Base-by-base conservation (phyloP, 2,888 invertebrate genomes). In the Plagodis pulveraria region DNA sequence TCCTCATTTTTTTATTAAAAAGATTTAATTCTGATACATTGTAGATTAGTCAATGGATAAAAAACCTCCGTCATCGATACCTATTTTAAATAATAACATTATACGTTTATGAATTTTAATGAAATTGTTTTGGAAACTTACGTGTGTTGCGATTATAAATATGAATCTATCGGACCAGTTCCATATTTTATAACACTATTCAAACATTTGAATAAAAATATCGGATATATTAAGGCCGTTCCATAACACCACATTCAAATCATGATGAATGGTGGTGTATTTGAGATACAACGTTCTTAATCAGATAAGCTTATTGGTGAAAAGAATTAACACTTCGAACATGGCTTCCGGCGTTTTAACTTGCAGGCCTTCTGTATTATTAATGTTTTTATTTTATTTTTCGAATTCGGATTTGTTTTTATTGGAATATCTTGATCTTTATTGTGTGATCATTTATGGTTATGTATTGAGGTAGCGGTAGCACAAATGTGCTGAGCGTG, bases 281-380 rank as follows among this genome's bases (percentile, higher is more conserved):
- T 34, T 50, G 9, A 34, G 42, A 44, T 51, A 10, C 36, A 9
- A 45, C 42, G 22, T 6, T 38, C 6, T 43, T 52, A 59, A 67
- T 62, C 59, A 71, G 69, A 80, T 76, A 76, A 72, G 65, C 63
- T 73, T 74, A 72, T 66, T 64, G 59, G 63, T 67, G 58, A 69
- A 70, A 65, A 68, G 59, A 72, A 71, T 73, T 64, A 63, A 63
- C 65, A 67, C 62, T 59, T 70, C 41, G 58, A 53, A 55, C 52
- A 61, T 66, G 59, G 70, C 70, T 63, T 63, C 65, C 63, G 70
- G 72, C 63, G 66, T 63, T 66, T 66, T 59, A 50, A 63, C 10
- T 10, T n/a, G 38, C 55, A 35, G 38, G n/a, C 44, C 58, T 58
- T 44, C 50, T 58, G 58, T 53, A 7, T 58, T 38, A 53, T 53